Evolutionary conservation across 2,113 vertebrate species (phyloP).

Genomic region (Hippocampus guttulatus): DNA sequence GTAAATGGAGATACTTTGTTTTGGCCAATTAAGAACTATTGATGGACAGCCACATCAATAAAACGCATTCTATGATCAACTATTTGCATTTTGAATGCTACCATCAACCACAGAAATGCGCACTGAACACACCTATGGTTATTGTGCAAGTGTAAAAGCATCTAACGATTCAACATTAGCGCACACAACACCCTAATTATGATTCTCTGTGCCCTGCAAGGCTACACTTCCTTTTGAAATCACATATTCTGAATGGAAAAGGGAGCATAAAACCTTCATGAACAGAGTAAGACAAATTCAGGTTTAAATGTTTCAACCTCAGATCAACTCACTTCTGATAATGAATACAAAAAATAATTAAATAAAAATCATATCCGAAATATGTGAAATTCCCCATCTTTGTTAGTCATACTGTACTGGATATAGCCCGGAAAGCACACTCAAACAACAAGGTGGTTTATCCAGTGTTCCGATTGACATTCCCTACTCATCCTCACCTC

Average conservation of each 20-base stretch:
- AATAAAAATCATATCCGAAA: not conserved
- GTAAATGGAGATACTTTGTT: not conserved
- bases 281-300: constrained; percentile 4
- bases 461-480: not conserved
- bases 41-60: not conserved
- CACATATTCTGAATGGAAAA: constrained; percentile 24
- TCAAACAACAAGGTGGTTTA: not conserved
- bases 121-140: not conserved
- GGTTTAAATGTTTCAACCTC: constrained; percentile 1
- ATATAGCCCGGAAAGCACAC: not conserved
- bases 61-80: not conserved
- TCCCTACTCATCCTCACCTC: constrained; percentile 78
- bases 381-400: not conserved
- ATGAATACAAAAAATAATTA: not conserved
- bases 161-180: constrained; percentile 16
- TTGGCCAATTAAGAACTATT: not conserved
- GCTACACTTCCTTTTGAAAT: constrained; percentile 24
- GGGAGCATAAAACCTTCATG: constrained; percentile 3
- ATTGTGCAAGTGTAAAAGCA: constrained; percentile 10
- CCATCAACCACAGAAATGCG: not conserved
- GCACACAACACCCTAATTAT: constrained; percentile 25
- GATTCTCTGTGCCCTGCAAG: constrained; percentile 29
- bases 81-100: not conserved
- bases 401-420: not conserved
- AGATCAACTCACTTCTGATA: not conserved